These are phyloP conservation scores for Azemiops feae DNA, from an alignment of 2,113 vertebrate genomes.

Conservation along the genomic window DNA sequence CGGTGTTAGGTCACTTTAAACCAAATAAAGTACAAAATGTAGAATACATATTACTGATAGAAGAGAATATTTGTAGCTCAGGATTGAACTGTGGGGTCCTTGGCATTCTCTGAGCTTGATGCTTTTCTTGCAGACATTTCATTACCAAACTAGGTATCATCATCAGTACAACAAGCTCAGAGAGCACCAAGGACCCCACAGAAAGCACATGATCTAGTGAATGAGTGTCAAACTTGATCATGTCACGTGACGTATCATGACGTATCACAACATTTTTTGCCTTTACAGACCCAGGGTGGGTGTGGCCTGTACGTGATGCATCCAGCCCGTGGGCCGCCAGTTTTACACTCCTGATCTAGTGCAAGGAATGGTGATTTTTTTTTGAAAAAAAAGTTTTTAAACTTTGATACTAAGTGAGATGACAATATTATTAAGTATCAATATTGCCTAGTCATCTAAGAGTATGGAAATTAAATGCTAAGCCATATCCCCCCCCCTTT, in stretches of 20 bases:
- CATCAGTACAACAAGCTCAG: neutral
- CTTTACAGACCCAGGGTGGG: too few species aligned
- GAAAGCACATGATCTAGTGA: neutral
- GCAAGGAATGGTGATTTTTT: neutral
- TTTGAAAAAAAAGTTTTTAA: neutral
- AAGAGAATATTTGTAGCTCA: neutral
- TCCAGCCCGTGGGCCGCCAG: too few species aligned
- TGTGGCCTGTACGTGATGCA: too few species aligned
- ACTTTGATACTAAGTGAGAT: neutral
- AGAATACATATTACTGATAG: neutral
- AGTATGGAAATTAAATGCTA: neutral
- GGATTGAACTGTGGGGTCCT: neutral
- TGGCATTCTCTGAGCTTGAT: neutral
- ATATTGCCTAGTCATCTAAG: neutral
- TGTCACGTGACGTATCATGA: too few species aligned
- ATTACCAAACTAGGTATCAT: neutral
- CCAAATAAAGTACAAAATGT: neutral
- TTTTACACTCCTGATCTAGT: neutral
- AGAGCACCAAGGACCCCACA: neutral
- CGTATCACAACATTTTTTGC: too few species aligned
- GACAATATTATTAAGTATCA: neutral
- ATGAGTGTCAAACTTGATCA: too few species aligned
- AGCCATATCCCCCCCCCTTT: neutral
- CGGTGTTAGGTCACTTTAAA: neutral
- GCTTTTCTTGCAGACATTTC: neutral